Percentiles rank a stretch among this genome's conserved stretches.
Evolutionary conservation across 2,113 vertebrate genomes (phyloP).

Genomic region (Paramormyrops kingsleyae): DNA sequence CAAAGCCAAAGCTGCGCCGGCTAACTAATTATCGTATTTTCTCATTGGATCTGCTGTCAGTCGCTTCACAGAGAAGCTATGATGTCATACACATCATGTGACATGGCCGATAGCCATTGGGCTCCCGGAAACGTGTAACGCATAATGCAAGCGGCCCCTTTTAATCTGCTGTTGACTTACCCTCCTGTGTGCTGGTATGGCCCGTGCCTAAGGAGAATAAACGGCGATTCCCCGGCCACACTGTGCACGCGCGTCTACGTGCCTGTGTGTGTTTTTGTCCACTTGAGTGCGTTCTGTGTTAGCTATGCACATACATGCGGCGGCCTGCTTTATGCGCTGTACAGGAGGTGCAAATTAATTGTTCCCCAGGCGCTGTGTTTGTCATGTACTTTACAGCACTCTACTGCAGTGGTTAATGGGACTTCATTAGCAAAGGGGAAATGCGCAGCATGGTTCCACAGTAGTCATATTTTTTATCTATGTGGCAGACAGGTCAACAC

Average conservation of each 20-base stretch:
- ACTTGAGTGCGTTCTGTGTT: constrained; percentile 9
- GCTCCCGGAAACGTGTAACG: background rate
- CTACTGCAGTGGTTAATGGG: constrained; percentile 15
- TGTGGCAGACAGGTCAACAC: background rate
- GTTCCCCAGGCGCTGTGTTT: constrained; percentile 6
- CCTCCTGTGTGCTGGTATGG: background rate
- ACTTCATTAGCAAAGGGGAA: background rate
- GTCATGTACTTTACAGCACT: background rate
- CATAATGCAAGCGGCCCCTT: background rate
- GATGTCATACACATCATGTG: constrained; percentile 11
- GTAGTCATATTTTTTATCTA: background rate
- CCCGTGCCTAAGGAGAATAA: background rate
- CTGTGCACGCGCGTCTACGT: constrained; percentile 8
- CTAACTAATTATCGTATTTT: background rate
- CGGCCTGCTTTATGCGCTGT: background rate
- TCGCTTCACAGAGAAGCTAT: background rate
- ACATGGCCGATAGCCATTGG: constrained; percentile 3
- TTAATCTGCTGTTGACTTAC: background rate
- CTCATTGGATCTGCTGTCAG: constrained; percentile 11
- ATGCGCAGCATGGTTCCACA: background rate
- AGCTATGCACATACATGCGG: background rate
- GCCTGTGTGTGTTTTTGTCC: background rate
- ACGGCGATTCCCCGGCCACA: background rate
- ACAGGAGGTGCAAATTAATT: constrained; percentile 18
- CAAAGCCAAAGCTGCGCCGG: background rate